Evolutionary conservation across 1,140 invertebrate species (phyloP), one percentile per base, ranked within the genome.

Genomic region (Penaeus japonicus): DNA sequence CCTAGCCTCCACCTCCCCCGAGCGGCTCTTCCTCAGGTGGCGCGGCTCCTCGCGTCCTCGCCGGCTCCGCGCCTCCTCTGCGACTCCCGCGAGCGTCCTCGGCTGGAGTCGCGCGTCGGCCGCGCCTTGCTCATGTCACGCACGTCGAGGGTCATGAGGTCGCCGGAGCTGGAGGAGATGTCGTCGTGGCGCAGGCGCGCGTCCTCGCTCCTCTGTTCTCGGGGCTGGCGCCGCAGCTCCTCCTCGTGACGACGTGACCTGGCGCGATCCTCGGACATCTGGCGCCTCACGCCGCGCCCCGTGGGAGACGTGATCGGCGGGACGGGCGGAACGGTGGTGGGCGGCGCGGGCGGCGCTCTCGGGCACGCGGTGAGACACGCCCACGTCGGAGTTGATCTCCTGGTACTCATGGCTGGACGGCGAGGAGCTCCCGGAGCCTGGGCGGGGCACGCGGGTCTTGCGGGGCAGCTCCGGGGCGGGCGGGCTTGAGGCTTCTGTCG

Each of bases 371-470:
- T 82, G 80, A 20, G 55, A 22, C 12, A 32, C 57, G 27, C 80
- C 53, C 27, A 88, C 80, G 27, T 88, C 86, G 27, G 80, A 82
- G 35, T 77, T 88, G 24, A 88, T 88, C 80, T 88, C 86, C 86
- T 88, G 86, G 47, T 88, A 88, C 79, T 88, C 86, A 47, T 88
- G 86, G n/a, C 86, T 88, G 79, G 86, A 88, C 57, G 86, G 86
- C 22, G 86, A 88, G 35, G 86, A 83, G 80, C 79, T 83, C 17
- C 86, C 86, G 20, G 86, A 88, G 1, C 79, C 86, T 20, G 62
- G 86, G 55, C 79, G 27, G n/a, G 59, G 79, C 1, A 82, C 4
- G 20, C 86, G 86, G 77, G 86, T 88, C 80, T 88, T 88, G 20
- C 86, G 78, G 86, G 86, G 86, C 5, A 88, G 47, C 30, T 88